Percentiles rank a stretch among this genome's conserved stretches.
phyloP scores from a whole-genome alignment of 2,888 invertebrate species.

The Drosophila stalkeri region DNA sequence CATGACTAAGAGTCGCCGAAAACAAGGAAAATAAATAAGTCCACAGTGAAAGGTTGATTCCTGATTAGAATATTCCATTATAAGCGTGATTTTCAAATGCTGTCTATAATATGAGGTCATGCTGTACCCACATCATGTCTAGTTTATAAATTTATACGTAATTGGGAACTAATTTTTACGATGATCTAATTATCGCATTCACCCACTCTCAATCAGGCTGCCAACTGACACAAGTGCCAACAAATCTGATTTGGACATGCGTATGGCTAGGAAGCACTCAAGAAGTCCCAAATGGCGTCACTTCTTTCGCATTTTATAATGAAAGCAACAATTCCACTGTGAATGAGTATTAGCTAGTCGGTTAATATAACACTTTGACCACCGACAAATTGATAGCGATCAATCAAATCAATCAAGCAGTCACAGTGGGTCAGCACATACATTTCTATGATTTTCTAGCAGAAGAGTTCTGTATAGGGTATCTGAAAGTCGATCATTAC shows the following conservation, averaged over 20 bases:
- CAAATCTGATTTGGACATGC: slow-evolving; percentile 14
- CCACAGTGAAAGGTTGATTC: slow-evolving; percentile 12
- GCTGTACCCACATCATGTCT: slow-evolving; percentile 1
- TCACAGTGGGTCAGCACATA: neutral
- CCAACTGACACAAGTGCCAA: slow-evolving; percentile 12
- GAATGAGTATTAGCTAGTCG: neutral
- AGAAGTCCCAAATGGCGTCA: neutral
- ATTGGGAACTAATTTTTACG: slow-evolving; percentile 39
- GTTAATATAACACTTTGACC: neutral
- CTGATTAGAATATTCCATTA: slow-evolving; percentile 4
- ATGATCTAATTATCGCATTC: slow-evolving; percentile 32
- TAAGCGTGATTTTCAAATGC: slow-evolving; percentile 1
- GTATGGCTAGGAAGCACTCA: neutral
- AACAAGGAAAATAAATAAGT: slow-evolving; percentile 33
- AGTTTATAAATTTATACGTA: slow-evolving; percentile 26
- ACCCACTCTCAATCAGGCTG: slow-evolving; percentile 21
- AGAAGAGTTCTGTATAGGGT: slow-evolving; percentile 9
- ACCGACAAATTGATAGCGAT: neutral
- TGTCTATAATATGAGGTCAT: slow-evolving; percentile 48
- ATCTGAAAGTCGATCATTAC: slow-evolving; percentile 13
- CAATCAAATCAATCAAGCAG: neutral
- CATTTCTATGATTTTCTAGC: neutral
- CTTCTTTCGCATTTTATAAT: neutral
- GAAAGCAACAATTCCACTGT: neutral
- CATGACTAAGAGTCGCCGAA: slow-evolving; percentile 26